Evolutionary conservation across 2,797 vertebrate species (phyloP).

Genomic region (Nyctibius grandis): DNA sequence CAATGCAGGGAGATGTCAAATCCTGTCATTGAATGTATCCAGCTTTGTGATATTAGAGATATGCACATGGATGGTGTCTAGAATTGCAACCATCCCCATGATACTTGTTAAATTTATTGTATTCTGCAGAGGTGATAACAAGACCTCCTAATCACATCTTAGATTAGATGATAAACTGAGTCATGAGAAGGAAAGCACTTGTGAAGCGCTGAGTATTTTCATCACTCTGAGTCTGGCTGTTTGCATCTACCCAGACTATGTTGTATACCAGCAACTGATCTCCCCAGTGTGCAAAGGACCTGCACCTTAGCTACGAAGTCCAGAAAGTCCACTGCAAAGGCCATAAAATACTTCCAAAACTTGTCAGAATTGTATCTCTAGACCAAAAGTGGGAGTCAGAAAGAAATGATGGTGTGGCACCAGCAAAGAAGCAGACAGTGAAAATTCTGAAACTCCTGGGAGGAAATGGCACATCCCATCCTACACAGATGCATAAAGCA

Average conservation of each 20-base stretch:
- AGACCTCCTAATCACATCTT: neutral
- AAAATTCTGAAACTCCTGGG: neutral
- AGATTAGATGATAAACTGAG: neutral
- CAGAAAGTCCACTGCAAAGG: neutral
- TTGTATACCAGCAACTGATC: neutral
- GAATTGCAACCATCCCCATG: neutral
- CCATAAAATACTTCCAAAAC: neutral
- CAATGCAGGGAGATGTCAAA: neutral
- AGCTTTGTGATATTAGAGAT: neutral
- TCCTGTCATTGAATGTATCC: neutral
- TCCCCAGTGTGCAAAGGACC: neutral
- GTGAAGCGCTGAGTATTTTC: neutral
- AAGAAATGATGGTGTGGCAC: neutral
- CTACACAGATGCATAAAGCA: neutral
- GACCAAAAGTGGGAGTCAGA: neutral
- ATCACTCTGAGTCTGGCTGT: neutral
- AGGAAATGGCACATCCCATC: neutral
- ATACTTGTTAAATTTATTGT: neutral
- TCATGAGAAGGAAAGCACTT: neutral
- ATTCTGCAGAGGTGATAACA: neutral
- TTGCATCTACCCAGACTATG: neutral
- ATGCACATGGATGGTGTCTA: neutral
- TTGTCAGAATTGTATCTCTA: neutral
- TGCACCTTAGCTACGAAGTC: neutral
- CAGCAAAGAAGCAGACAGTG: neutral